A percentile compares a stretch with the other conserved stretches of the same genome.
phyloP scores from a whole-genome alignment of 1,140 invertebrate species.

The Bombus terrestris region DNA sequence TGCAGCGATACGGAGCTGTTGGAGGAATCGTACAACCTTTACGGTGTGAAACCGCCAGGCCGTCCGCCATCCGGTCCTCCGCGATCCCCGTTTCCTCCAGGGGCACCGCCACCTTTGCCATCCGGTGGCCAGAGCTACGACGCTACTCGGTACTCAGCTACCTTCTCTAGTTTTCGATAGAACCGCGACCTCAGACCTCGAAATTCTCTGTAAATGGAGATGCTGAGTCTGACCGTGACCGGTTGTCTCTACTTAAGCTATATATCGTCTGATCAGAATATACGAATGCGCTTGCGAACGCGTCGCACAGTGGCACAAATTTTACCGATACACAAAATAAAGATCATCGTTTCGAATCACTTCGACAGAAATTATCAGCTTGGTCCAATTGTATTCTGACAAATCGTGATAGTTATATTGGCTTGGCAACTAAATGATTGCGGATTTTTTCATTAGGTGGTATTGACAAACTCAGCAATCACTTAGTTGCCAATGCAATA shows the following conservation, averaged over 20 bases:
- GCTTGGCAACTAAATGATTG: no score
- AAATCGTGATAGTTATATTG: no score
- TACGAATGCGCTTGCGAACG: conserved; percentile 46
- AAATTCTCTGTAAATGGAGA: not conserved
- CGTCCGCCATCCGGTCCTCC: conserved; percentile 84
- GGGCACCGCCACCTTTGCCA: conserved; percentile 82
- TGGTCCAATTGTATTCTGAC: no score
- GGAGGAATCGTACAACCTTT: conserved; percentile 90
- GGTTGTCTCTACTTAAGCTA: not conserved
- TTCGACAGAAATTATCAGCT: no score
- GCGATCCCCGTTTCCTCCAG: conserved; percentile 80
- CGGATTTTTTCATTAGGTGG: no score
- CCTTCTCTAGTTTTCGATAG: conserved; percentile 29
- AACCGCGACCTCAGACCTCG: not conserved
- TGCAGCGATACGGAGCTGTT: conserved; percentile 88
- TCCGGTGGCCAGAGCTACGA: conserved; percentile 84
- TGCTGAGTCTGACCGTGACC: not conserved
- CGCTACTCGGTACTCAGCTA: conserved; percentile 82
- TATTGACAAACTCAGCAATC: no score
- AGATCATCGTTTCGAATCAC: no score
- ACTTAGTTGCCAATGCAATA: no score
- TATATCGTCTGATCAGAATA: conserved; percentile 15
- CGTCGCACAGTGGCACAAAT: not conserved
- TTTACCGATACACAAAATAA: no score
- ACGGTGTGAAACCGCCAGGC: conserved; percentile 88